These are phyloP conservation scores for Synanthedon formicaeformis DNA, from an alignment of 2,888 invertebrate species.

Conservation along the genomic window DNA sequence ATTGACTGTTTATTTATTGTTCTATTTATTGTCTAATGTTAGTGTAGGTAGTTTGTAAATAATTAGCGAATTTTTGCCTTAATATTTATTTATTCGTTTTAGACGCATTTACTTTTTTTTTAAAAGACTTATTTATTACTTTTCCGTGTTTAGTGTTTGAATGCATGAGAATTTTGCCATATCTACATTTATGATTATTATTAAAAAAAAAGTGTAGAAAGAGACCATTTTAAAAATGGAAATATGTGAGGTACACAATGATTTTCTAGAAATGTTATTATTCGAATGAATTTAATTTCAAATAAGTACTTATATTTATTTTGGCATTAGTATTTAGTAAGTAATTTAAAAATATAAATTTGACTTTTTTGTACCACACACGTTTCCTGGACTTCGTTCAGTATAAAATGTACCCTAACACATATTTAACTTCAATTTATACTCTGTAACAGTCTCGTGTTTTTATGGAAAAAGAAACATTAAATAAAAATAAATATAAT, in stretches of 20 bases:
- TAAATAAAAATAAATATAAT: too few relatives aligned
- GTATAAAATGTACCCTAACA: too few relatives aligned
- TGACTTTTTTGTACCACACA: too few relatives aligned
- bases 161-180: background rate
- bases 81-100: constrained; percentile 3
- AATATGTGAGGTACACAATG: background rate
- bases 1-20: constrained; percentile 57
- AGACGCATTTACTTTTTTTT: constrained; percentile 4
- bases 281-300: too few relatives aligned
- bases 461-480: too few relatives aligned
- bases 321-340: too few relatives aligned
- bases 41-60: constrained; percentile 53
- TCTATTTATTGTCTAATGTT: constrained; percentile 47
- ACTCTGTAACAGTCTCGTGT: too few relatives aligned
- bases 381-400: too few relatives aligned
- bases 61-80: constrained; percentile 37
- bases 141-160: background rate
- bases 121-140: constrained; percentile 6
- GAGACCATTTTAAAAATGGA: background rate
- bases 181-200: background rate
- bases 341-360: too few relatives aligned
- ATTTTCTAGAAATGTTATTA: too few relatives aligned
- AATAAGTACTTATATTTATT: too few relatives aligned
- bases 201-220: background rate
- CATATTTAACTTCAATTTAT: too few relatives aligned